Conservation (phyloP, 92 coral and sea anemone genomes). For the Phenganax stokvisi region DNA sequence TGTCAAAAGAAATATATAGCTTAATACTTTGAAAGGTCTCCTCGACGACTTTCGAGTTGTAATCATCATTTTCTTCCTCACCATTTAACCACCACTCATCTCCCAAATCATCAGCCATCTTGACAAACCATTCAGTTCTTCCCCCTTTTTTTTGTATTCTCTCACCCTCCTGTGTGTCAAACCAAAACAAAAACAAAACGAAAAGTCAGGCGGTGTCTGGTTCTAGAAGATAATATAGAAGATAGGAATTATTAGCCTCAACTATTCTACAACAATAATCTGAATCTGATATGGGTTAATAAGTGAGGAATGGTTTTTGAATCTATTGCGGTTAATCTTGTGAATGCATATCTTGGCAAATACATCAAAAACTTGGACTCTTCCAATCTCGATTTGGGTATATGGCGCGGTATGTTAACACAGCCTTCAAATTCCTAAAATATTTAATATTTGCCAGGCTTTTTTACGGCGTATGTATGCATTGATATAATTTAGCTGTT, state of each 20-base stretch:
- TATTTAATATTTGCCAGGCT: background rate
- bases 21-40: background rate
- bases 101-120: conserved; percentile 89
- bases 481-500: background rate
- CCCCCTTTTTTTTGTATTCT: background rate
- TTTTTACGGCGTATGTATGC: too few species aligned
- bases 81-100: conserved; percentile 80
- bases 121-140: background rate
- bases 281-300: conserved; percentile 1
- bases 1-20: background rate
- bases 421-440: background rate
- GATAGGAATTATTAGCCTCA: background rate
- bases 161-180: background rate
- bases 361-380: conserved; percentile 76
- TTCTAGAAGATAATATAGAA: background rate
- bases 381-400: conserved; percentile 67
- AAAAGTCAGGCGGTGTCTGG: background rate
- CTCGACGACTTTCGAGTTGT: background rate
- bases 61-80: conserved; percentile 35
- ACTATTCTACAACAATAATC: background rate
- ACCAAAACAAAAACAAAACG: conserved; percentile 1
- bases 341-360: conserved; percentile 83
- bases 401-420: conserved; percentile 61
- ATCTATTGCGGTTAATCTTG: conserved; percentile 64
- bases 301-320: conserved; percentile 56